Evolutionary conservation across 2,113 vertebrate species (phyloP), one percentile per base, ranked within the genome.

Genomic region (Gulo gulo): DNA sequence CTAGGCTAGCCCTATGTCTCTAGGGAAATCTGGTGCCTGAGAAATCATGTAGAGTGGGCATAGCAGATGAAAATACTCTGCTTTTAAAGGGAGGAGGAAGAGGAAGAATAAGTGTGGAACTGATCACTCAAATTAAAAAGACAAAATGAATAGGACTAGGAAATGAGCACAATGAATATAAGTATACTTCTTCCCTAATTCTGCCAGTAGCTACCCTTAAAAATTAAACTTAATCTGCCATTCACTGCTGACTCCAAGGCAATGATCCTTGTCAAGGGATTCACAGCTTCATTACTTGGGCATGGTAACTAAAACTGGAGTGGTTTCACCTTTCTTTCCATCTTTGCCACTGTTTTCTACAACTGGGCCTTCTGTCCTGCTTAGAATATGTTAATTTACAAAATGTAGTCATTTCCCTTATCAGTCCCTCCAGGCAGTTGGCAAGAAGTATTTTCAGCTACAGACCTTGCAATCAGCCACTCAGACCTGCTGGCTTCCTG

Each of bases 361-460:
- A 96, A 84, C 39, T 20, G 23, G 74, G 71, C 89, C 93, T 95
- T 95, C 91, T 93, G 97, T 97, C 95, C 97, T 96, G 97, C 95
- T 98, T 97, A 94, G 88, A 98, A 98, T 98, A 98, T 96, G 95
- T 95, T 96, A 97, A 98, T 98, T 97, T 95, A 86, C 85, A 86
- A 81, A 96, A 88, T 82, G 82, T 91, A 97, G 98, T 94, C 96
- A 96, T 97, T 98, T 97, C 73, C 82, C 97, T 98, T 97, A 98
- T 98, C 97, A 97, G 96, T 47, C 94, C 85, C 97, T 98, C 96
- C 97, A 98, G 97, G 96, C 97, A 97, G 85, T 91, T 97, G 96
- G 91, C 97, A 97, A 93, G 96, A 96, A 95, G 76, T 98, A 97
- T 98, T 98, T 98, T 98, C 96, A 95, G 98, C 90, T 97, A 79